Base-by-base conservation (phyloP, 2,113 vertebrate genomes). In the Manacus vitellinus region DNA sequence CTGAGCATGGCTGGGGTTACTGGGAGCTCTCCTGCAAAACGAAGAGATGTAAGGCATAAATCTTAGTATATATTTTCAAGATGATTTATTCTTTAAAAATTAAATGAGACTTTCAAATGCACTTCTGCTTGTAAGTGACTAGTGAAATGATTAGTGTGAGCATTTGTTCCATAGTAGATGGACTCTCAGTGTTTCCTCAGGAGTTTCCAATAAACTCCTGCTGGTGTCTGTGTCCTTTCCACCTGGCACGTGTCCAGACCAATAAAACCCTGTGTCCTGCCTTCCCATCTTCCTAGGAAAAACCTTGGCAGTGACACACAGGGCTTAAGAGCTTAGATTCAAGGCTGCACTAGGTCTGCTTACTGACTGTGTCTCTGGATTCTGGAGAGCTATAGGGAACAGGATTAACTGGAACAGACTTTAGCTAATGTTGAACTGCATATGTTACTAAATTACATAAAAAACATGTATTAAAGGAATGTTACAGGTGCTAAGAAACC, bases 231-330 rank as follows among this genome's bases (percentile, higher is more conserved):
- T n/a, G 24, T 49, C 43, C 15, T 33, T 54, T 35, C 46, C n/a
- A 6, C 1, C n/a, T 5, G 15, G 56, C 44, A 19, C 14, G 1
- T 4, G 7, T 5, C 9, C 28, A 16, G 12, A 3, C 12, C 13
- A 37, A 20, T 6, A 44, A 31, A 24, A 25, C 3, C 47, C 33
- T 1, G 11, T 3, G 23, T 30, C 5, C 5, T 25, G 19, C 58
- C 51, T 8, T 47, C 23, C 33, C 33, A 21, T 3, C 46, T 16
- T 52, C 80, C 61, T 4, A 2, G n/a, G 2, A 20, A 20, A 59
- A 49, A 12, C 19, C 1, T 1, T 1, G 43, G 15, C 1, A 31
- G 61, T 8, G 39, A 51, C 44, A 37, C 33, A 6, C 21, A 2
- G 6, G 1, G 4, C 52, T 58, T 19, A 47, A 17, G 37, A n/a